Percentiles rank a stretch among this genome's conserved stretches.
Evolutionary conservation across 2,113 vertebrate genomes (phyloP).

Genomic region (Brachyistius frenatus): DNA sequence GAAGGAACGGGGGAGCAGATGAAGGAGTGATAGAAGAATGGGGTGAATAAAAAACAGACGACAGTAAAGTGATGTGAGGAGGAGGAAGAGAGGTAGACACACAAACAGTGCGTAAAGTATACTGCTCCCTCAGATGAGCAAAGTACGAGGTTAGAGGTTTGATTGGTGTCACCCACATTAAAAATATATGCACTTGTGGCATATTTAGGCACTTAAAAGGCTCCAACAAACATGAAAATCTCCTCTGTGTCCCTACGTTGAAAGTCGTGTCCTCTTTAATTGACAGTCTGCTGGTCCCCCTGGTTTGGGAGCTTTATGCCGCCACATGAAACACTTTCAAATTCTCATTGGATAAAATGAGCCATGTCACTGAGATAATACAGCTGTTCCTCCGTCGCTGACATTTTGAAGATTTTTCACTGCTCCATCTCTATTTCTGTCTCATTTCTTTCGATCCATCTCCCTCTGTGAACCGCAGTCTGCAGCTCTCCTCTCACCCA

Average conservation of each 20-base stretch:
- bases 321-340: slow-evolving; percentile 15
- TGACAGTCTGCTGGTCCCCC: background rate
- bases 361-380: slow-evolving; percentile 5
- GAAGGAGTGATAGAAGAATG: slow-evolving; percentile 52
- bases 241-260: background rate
- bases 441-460: slow-evolving; percentile 17
- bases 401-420: slow-evolving; percentile 2
- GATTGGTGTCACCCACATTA: slow-evolving; percentile 11
- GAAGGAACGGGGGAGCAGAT: slow-evolving; percentile 47
- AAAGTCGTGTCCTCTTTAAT: slow-evolving; percentile 10
- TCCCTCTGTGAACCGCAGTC: slow-evolving; percentile 12
- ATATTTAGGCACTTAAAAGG: slow-evolving; percentile 25
- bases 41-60: slow-evolving; percentile 30
- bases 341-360: slow-evolving; percentile 21
- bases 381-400: slow-evolving; percentile 3
- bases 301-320: background rate
- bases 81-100: slow-evolving; percentile 14
- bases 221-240: background rate
- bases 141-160: background rate
- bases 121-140: background rate
- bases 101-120: background rate
- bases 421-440: slow-evolving; percentile 3
- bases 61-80: slow-evolving; percentile 27
- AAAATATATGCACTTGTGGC: slow-evolving; percentile 23
- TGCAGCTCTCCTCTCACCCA: background rate